Percentiles rank a stretch among this genome's conserved stretches.
phyloP scores from a whole-genome alignment of 2,797 vertebrate species.

The Lophotriccus pileatus region DNA sequence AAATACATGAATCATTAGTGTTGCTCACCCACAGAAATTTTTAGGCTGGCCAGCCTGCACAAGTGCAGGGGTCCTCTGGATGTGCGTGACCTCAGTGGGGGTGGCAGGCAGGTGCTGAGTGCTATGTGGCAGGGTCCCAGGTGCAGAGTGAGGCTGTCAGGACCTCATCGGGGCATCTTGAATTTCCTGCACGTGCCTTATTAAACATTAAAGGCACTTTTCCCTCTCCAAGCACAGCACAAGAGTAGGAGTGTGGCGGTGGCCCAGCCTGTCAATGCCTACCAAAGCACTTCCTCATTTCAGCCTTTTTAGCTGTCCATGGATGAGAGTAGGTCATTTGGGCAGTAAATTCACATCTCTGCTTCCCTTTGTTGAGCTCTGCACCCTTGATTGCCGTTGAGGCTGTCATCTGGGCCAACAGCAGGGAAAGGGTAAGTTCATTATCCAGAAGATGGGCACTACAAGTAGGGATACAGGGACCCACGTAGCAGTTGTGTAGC shows the following conservation, averaged over 20 bases:
- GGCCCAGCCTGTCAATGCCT: not conserved
- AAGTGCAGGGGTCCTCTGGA: not conserved
- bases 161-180: fast-evolving
- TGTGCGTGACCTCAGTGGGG: fast-evolving
- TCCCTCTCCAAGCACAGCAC: not conserved
- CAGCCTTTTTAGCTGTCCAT: not conserved
- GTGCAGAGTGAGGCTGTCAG: not conserved
- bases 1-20: not conserved
- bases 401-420: not conserved
- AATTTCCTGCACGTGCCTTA: not conserved
- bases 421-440: not conserved
- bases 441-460: not conserved
- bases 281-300: not conserved
- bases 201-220: not conserved
- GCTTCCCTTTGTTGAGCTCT: not conserved
- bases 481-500: fast-evolving
- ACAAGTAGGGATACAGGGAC: not conserved
- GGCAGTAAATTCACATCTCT: not conserved
- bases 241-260: not conserved
- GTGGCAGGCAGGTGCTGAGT: not conserved
- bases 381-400: not conserved
- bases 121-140: not conserved
- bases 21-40: not conserved
- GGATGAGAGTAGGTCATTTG: not conserved
- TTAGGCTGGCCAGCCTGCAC: not conserved